Conservation (phyloP, 2,888 invertebrate genomes). For the Campopleginae sp. region DNA sequence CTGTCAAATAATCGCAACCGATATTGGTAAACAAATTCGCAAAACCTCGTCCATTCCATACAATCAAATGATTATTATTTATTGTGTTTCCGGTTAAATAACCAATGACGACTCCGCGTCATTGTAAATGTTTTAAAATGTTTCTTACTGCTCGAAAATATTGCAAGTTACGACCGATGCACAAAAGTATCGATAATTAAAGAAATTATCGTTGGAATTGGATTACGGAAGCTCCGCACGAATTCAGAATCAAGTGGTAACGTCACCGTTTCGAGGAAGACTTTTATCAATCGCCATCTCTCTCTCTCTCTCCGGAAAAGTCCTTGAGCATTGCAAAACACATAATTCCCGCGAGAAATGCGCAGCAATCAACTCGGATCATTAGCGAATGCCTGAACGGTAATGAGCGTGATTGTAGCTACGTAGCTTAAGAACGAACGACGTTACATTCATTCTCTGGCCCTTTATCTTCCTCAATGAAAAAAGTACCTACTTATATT, state of each 20-base stretch:
- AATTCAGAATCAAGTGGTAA: slow-evolving; percentile 42
- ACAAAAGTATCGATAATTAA: background rate
- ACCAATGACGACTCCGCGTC: background rate
- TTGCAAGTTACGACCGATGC: background rate
- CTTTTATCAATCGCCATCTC: slow-evolving; percentile 73
- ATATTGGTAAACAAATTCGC: background rate
- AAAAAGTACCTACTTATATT: slow-evolving; percentile 28
- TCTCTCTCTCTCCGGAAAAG: slow-evolving; percentile 75
- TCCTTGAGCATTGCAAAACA: slow-evolving; percentile 76
- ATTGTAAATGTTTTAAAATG: background rate
- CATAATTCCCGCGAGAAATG: slow-evolving; percentile 64
- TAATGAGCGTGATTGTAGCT: slow-evolving; percentile 80
- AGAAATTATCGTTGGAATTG: slow-evolving; percentile 5
- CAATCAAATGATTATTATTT: background rate
- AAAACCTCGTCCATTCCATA: background rate
- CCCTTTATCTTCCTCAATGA: slow-evolving; percentile 19
- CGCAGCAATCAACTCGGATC: slow-evolving; percentile 78
- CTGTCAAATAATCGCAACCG: background rate
- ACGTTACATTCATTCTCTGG: slow-evolving; percentile 44
- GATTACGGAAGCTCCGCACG: slow-evolving; percentile 45
- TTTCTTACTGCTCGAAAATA: background rate
- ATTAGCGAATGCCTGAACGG: slow-evolving; percentile 81
- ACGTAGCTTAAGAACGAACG: slow-evolving; percentile 12
- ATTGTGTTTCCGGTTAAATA: background rate
- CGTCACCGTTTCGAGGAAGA: slow-evolving; percentile 63